These are phyloP conservation scores for Elachura formosa DNA, from an alignment of 2,113 vertebrate genomes.

Conservation along the genomic window DNA sequence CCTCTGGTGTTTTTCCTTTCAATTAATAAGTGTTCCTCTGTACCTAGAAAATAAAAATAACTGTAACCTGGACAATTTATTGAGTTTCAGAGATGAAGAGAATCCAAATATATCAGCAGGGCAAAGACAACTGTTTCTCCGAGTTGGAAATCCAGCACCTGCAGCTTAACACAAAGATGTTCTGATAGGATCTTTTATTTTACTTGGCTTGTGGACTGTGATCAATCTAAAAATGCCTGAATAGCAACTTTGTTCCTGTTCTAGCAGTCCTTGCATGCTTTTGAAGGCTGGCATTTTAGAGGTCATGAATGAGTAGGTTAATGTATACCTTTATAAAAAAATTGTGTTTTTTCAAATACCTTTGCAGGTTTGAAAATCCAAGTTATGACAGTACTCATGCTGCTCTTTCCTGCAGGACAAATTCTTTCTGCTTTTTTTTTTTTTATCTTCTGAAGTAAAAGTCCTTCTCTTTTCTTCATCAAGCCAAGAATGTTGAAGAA, in stretches of 20 bases:
- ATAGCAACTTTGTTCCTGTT: not conserved
- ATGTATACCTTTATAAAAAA: not conserved
- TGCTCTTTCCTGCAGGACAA: not conserved
- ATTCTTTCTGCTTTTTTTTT: not conserved
- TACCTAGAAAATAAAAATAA: not conserved
- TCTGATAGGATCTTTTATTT: slow-evolving; percentile 15
- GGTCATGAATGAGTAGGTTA: not conserved
- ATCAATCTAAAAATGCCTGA: slow-evolving; percentile 31
- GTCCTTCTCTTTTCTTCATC: not conserved
- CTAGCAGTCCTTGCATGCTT: not conserved
- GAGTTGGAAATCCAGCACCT: not conserved
- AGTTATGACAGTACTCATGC: not conserved
- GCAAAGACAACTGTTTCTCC: not conserved
- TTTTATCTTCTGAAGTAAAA: not conserved
- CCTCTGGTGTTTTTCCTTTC: not conserved
- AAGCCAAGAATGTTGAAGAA: not conserved
- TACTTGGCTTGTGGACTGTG: not conserved
- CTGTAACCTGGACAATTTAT: not conserved
- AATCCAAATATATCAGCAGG: not conserved
- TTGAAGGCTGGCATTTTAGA: not conserved
- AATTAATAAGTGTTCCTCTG: not conserved
- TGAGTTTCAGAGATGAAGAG: not conserved
- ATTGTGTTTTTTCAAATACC: not conserved
- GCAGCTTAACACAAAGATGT: not conserved
- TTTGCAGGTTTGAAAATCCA: not conserved